Base-by-base conservation (phyloP, 2,113 vertebrate genomes). In the Pycnonotus jocosus region DNA sequence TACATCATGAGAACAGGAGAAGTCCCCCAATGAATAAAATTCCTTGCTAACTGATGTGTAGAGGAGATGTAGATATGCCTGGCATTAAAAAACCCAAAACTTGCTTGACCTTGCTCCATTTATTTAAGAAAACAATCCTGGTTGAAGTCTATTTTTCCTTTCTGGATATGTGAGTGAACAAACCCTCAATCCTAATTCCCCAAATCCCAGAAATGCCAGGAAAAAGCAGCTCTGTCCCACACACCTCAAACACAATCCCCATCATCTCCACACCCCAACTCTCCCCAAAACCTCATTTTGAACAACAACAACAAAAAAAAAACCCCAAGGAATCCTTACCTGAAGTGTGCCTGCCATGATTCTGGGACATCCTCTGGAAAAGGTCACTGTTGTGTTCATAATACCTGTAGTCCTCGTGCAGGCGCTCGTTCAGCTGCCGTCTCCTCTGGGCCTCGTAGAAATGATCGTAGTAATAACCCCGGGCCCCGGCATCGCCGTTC, bases 381-480 rank as follows among this genome's bases (percentile, higher is more conserved):
- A 98, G 98, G 91, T 98, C 99, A 11, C 98, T 98, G 95, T 92
- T 98, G 93, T 98, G 98, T 8, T 99, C 99, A n/a, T 99, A 99
- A 95, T 98, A 99, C 98, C 99, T 98, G 94, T 98, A 99, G 87
- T 99, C 99, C 65, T 99, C 99, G 28, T 98, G 98, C 22, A 98
- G 93, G 80, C 98, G 98, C 31, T 99, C 99, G 7, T 97, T 98
- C 48, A 98, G 76, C 64, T 97, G 98, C 17, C 98, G 97, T 12
- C 97, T 97, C 96, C 98, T 98, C 93, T 98, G 99, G 61, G 98
- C 98, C 28, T 99, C 99, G 83, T 98, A 99, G 85, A 98, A 98
- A 33, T 98, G 98, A 81, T 99, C 99, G 10, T 98, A 97, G 71
- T 98, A 99, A 74, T 98, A 99, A 5, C 98, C 99, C 2, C 98